Evolutionary conservation across 2,888 invertebrate species (phyloP).

Genomic region (Cancer borealis): DNA sequence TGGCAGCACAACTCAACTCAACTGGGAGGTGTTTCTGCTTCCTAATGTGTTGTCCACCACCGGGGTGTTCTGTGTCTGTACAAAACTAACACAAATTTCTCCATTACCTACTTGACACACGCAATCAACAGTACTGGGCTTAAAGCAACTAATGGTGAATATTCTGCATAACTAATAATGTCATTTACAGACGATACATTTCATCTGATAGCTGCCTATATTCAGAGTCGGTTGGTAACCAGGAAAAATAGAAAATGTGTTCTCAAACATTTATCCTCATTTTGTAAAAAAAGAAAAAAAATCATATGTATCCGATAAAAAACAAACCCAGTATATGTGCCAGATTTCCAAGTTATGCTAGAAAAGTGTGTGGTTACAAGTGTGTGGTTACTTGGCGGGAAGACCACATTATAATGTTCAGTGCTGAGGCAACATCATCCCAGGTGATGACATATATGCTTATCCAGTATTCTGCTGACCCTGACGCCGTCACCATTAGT

Average conservation of each 20-base stretch:
- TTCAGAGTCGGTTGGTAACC: neutral
- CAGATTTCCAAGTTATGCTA: too few relatives aligned
- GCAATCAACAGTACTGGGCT: neutral
- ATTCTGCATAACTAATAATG: neutral
- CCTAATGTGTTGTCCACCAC: conserved; percentile 38
- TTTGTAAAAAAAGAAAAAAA: neutral
- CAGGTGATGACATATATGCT: too few relatives aligned
- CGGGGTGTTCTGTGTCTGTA: conserved; percentile 51
- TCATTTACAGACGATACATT: neutral
- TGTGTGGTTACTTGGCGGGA: too few relatives aligned
- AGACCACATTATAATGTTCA: too few relatives aligned
- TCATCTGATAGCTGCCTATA: neutral
- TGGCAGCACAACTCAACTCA: neutral
- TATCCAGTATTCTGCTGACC: too few relatives aligned
- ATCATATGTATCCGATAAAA: neutral
- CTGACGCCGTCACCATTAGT: too few relatives aligned
- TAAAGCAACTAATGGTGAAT: neutral
- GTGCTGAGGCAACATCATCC: too few relatives aligned
- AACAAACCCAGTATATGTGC: neutral
- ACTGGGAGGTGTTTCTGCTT: neutral
- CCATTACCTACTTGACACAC: conserved; percentile 23
- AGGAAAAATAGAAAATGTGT: neutral
- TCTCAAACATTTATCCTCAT: neutral
- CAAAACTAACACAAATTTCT: conserved; percentile 33
- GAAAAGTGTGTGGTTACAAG: too few relatives aligned